Conservation (phyloP, 1,140 invertebrate species). For the Penaeus indicus region DNA sequence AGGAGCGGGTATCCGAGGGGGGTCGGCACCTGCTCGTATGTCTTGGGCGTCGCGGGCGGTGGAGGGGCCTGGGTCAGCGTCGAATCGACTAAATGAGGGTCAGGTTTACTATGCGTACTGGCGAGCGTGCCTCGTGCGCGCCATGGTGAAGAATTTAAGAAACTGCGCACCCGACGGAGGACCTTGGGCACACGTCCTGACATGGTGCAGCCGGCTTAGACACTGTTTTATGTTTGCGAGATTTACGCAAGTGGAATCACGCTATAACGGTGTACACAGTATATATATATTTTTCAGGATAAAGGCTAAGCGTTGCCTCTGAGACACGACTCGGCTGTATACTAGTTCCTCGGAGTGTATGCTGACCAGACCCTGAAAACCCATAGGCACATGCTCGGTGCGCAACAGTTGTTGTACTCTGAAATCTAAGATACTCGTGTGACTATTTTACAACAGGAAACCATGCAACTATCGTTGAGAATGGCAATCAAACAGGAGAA, state of each 20-base stretch:
- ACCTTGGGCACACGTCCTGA: neutral
- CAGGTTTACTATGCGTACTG: neutral
- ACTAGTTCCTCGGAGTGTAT: too few relatives aligned
- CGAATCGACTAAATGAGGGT: neutral
- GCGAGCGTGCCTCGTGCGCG: constrained; percentile 26
- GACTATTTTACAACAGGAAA: too few relatives aligned
- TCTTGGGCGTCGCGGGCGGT: neutral
- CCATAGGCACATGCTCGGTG: too few relatives aligned
- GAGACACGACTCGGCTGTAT: too few relatives aligned
- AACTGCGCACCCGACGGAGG: neutral
- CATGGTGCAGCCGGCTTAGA: neutral
- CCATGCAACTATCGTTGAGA: too few relatives aligned
- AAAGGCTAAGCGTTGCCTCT: too few relatives aligned
- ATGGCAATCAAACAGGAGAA: too few relatives aligned
- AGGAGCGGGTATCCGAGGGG: constrained; percentile 31
- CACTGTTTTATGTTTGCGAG: neutral
- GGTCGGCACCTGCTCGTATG: constrained; percentile 33
- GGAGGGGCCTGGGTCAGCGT: neutral
- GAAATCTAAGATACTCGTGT: too few relatives aligned
- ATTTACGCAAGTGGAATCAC: neutral
- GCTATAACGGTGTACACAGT: too few relatives aligned
- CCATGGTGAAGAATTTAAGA: neutral
- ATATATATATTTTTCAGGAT: too few relatives aligned
- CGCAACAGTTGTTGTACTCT: too few relatives aligned
- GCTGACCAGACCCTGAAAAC: too few relatives aligned